Conservation (phyloP, 2,888 invertebrate genomes). For the Mesopsocus fuscifrons region DNA sequence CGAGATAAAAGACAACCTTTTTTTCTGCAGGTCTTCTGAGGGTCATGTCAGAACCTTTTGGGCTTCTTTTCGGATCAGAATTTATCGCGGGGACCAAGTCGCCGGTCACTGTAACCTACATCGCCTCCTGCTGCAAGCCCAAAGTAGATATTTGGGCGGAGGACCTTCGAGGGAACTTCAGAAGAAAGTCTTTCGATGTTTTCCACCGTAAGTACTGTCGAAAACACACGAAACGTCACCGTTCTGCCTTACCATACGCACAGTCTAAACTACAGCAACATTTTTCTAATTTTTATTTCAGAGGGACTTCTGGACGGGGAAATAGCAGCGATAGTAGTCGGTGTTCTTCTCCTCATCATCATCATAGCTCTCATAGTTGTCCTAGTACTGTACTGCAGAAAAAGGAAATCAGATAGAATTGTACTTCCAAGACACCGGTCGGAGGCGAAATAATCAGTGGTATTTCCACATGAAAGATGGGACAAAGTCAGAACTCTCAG, state of each 20-base stretch:
- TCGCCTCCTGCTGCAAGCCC: slow-evolving; percentile 53
- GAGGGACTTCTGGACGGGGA: slow-evolving; percentile 30
- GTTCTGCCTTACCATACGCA: slow-evolving; percentile 3
- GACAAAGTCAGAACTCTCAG: too few species aligned
- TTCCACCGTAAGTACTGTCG: slow-evolving; percentile 24
- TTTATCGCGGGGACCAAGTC: slow-evolving; percentile 46
- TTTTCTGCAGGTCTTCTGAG: slow-evolving; percentile 17
- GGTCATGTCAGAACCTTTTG: slow-evolving; percentile 24
- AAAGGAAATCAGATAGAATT: slow-evolving; percentile 30
- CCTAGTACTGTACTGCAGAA: slow-evolving; percentile 39
- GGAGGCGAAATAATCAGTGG: slow-evolving; percentile 19
- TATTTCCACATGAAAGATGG: too few species aligned
- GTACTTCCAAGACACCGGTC: slow-evolving; percentile 39
- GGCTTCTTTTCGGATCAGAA: slow-evolving; percentile 37
- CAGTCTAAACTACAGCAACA: slow-evolving; percentile 11
- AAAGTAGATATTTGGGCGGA: slow-evolving; percentile 44
- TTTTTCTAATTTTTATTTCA: slow-evolving; percentile 23
- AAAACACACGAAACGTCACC: slow-evolving; percentile 25
- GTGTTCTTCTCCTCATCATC: slow-evolving; percentile 39
- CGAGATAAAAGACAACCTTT: too few species aligned
- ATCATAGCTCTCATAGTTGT: slow-evolving; percentile 36
- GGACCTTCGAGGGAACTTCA: slow-evolving; percentile 46
- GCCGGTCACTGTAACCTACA: slow-evolving; percentile 42
- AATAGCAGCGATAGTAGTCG: slow-evolving; percentile 52
- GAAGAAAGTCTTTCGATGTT: slow-evolving; percentile 40